These are phyloP conservation scores for Tillus elongatus DNA, from an alignment of 2,888 invertebrate genomes.

Conservation along the genomic window DNA sequence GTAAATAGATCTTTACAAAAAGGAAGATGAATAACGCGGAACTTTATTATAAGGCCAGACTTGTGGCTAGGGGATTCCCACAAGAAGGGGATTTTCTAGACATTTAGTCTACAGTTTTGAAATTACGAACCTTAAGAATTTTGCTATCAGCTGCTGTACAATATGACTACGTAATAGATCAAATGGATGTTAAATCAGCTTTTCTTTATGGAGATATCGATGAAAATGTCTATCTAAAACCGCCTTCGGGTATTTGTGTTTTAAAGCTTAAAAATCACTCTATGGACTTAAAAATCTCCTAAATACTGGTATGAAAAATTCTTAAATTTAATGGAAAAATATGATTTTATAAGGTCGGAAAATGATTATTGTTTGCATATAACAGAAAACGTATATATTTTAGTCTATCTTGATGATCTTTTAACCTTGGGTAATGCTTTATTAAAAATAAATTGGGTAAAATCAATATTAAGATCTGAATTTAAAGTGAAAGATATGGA, in stretches of 20 bases:
- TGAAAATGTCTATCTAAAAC: constrained; percentile 15
- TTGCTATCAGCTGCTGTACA: background rate
- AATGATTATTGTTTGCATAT: too few species aligned
- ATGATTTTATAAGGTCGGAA: too few species aligned
- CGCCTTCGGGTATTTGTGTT: constrained; percentile 14
- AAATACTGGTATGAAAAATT: too few species aligned
- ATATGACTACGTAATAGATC: constrained; percentile 10
- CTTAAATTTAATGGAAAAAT: too few species aligned
- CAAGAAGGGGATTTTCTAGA: background rate
- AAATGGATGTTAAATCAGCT: constrained; percentile 18
- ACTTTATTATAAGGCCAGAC: background rate
- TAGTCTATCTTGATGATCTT: too few species aligned
- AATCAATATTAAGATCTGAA: too few species aligned
- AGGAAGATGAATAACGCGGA: background rate
- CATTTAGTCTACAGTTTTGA: background rate
- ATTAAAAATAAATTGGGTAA: too few species aligned
- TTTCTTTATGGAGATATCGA: constrained; percentile 18
- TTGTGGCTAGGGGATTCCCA: background rate
- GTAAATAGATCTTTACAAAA: constrained; percentile 1
- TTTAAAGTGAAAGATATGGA: too few species aligned
- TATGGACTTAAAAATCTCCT: too few species aligned
- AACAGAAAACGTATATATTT: too few species aligned
- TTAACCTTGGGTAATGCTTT: too few species aligned
- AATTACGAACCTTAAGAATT: constrained; percentile 3
- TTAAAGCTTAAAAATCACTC: too few species aligned